Evolutionary conservation across 1,140 invertebrate species (phyloP), one percentile per base, ranked within the genome.

Genomic region (Bombus sylvicola): DNA sequence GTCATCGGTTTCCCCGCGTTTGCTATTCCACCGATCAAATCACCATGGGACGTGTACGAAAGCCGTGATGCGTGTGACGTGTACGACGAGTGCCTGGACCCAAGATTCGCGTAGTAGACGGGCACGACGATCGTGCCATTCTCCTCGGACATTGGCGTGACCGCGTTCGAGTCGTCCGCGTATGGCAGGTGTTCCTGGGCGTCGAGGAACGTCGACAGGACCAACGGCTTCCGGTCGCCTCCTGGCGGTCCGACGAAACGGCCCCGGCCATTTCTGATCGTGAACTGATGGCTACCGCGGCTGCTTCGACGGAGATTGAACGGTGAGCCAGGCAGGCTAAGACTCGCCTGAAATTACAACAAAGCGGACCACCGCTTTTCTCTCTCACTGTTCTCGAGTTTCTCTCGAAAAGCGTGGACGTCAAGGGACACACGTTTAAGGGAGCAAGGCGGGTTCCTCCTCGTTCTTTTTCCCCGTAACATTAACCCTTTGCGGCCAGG

Each of bases 81-180:
- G 95, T 99, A 99, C 82, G 98, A 99, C 79, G 98, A 98, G 95
- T 99, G 98, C 87, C 98, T 96, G 80, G 98, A 98, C 88, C 97
- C 97, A 94, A 98, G 96, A 95, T 97, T 98, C 86, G 97, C 96
- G 94, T 98, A 98, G 94, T 98, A 98, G 90, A 98, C 97, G 13
- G 98, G 98, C 87, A 99, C 97, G 90, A 99, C 98, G 94, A 99
- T 98, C 89, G 98, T 98, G 89, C 98, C 98, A 94, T 99, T 99
- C 94, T 99, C 98, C 96, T 99, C 99, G 77, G 98, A 99, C 98
- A 99, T 99, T 25, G 99, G 99, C 71, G 99, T 99, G 6, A 99
- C 99, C 75, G 99, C 99, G 93, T 98, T 98, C 72, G 98, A 99
- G 95, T 99, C 99, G 94, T 99, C 99, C 43, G 98, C 99, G 95